These are phyloP conservation scores for Apamea anceps DNA, from an alignment of 2,888 invertebrate species.

Conservation along the genomic window DNA sequence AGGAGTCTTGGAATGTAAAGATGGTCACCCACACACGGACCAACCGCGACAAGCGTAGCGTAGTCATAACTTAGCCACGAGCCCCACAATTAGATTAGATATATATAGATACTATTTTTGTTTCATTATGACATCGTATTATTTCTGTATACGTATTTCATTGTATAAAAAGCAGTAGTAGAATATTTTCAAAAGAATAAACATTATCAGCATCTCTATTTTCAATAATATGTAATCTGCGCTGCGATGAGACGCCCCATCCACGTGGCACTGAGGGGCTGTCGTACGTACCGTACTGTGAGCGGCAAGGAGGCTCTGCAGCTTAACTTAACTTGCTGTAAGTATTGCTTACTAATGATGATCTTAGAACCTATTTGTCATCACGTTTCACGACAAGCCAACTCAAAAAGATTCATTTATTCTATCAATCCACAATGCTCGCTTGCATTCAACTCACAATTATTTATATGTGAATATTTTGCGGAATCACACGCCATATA, in stretches of 20 bases:
- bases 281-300: not conserved
- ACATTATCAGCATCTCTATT: not conserved
- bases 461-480: not conserved
- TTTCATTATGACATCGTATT: not conserved
- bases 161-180: not conserved
- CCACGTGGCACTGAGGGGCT: not conserved
- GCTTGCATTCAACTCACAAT: not conserved
- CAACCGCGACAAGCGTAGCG: no score
- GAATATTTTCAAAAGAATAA: conserved; percentile 11
- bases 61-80: no score
- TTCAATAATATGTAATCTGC: not conserved
- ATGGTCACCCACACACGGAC: no score
- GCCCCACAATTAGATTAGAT: no score
- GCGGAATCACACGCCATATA: conserved; percentile 19
- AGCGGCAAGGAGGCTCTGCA: not conserved
- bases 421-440: not conserved
- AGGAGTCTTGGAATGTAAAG: no score
- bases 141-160: not conserved
- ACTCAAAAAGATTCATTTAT: not conserved
- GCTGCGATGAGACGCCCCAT: not conserved
- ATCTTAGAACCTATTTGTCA: not conserved
- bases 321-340: not conserved
- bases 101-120: not conserved
- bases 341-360: not conserved
- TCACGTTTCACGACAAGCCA: not conserved